A percentile compares a stretch with the other conserved stretches of the same genome.
Evolutionary conservation across 2,113 vertebrate genomes (phyloP).

Genomic region (Pangasianodon gigas): DNA sequence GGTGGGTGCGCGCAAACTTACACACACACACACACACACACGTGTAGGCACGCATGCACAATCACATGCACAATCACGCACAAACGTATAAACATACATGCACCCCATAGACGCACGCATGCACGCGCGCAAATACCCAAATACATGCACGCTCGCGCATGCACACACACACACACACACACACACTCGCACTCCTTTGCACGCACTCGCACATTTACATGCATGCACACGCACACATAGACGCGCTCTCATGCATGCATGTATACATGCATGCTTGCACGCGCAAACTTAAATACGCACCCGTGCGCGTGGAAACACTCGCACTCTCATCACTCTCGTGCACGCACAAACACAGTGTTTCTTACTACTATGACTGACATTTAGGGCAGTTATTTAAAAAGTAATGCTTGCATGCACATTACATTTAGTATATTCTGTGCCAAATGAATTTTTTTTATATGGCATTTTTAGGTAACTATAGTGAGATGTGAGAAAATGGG

Average conservation of each 20-base stretch:
- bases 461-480: not conserved
- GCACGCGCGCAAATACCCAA: not conserved
- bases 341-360: not conserved
- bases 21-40: not conserved
- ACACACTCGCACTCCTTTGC: not conserved
- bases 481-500: not conserved
- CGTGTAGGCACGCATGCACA: not conserved
- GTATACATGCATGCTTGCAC: no score
- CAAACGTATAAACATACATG: not conserved
- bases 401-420: not conserved
- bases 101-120: not conserved
- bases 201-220: not conserved
- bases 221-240: not conserved
- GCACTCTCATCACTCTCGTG: not conserved
- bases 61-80: not conserved
- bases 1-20: conserved; percentile 69
- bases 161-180: not conserved
- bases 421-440: not conserved
- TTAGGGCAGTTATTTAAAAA: not conserved
- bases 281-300: not conserved
- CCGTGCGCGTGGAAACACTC: not conserved
- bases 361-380: not conserved
- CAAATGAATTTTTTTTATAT: not conserved
- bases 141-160: not conserved
- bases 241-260: not conserved